Evolutionary conservation across 2,797 vertebrate genomes (phyloP).

Genomic region (Poecilia wingei): DNA sequence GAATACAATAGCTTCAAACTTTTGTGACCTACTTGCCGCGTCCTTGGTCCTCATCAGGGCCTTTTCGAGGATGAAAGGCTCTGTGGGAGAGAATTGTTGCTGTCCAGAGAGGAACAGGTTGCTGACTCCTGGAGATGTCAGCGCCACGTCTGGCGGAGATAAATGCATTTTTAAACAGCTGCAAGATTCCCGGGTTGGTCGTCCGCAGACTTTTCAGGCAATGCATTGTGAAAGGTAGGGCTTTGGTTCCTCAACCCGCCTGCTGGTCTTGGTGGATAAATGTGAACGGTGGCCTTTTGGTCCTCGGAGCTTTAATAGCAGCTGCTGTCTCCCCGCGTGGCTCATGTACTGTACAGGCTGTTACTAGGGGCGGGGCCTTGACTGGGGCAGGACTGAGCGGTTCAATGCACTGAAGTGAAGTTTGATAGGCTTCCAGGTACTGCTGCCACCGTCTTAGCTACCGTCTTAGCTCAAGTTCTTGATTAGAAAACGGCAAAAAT

Average conservation of each 20-base stretch:
- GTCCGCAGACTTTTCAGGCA: constrained; percentile 75
- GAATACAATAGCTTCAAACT: constrained; percentile 9
- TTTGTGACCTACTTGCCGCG: constrained; percentile 69
- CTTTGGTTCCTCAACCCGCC: not conserved
- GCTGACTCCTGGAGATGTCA: constrained; percentile 65
- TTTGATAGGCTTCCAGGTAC: not conserved
- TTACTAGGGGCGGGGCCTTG: constrained; percentile 56
- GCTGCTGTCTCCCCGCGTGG: constrained; percentile 43
- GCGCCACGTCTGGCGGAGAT: constrained; percentile 59
- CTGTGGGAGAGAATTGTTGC: constrained; percentile 66
- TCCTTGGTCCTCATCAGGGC: constrained; percentile 59
- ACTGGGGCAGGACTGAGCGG: constrained; percentile 31
- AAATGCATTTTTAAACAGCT: constrained; percentile 72
- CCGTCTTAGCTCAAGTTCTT: constrained; percentile 7
- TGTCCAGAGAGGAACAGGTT: constrained; percentile 59
- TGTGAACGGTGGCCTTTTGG: constrained; percentile 35
- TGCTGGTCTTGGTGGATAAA: constrained; percentile 32
- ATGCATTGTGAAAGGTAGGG: constrained; percentile 69
- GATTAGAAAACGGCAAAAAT: not conserved
- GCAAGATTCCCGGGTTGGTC: constrained; percentile 66
- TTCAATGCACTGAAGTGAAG: constrained; percentile 45
- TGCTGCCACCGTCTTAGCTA: not conserved
- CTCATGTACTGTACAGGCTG: constrained; percentile 52
- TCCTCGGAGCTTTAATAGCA: constrained; percentile 55
- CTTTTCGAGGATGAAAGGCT: constrained; percentile 50